Percentiles rank a stretch among this genome's conserved stretches.
These are phyloP conservation scores for Dicyrtoma fusca DNA, from an alignment of 2,888 invertebrate species.

Conservation along the genomic window DNA sequence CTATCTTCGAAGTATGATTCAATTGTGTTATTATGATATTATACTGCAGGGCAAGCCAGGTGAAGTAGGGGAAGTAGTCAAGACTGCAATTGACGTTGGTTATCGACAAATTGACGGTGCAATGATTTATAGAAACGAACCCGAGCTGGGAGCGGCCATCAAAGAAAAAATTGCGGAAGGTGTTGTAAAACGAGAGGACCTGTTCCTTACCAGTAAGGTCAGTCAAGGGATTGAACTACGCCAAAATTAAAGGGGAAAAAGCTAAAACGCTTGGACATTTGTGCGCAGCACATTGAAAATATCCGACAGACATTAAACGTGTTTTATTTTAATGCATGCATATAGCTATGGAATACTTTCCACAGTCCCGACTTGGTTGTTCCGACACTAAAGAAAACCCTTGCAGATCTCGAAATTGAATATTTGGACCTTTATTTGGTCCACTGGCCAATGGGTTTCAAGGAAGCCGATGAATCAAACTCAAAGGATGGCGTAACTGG, in stretches of 20 bases:
- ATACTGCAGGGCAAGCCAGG: slow-evolving; percentile 35
- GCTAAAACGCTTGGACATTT: too few species aligned
- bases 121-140: slow-evolving; percentile 71
- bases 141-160: slow-evolving; percentile 71
- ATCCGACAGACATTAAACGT: too few species aligned
- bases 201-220: slow-evolving; percentile 63
- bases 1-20: too few species aligned
- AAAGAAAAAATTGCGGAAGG: slow-evolving; percentile 69
- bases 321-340: background rate
- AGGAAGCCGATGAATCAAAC: slow-evolving; percentile 70
- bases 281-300: too few species aligned
- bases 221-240: background rate
- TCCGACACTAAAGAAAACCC: slow-evolving; percentile 68
- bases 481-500: too few species aligned
- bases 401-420: slow-evolving; percentile 72
- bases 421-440: slow-evolving; percentile 85
- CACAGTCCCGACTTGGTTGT: slow-evolving; percentile 78
- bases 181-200: slow-evolving; percentile 70
- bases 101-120: slow-evolving; percentile 78
- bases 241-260: background rate
- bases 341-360: slow-evolving; percentile 82
- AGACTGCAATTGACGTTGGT: slow-evolving; percentile 75
- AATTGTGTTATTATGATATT: background rate
- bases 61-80: slow-evolving; percentile 66
- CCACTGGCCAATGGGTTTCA: slow-evolving; percentile 87